Conservation (phyloP, 2,888 invertebrate species). For the Tipula vernalis region DNA sequence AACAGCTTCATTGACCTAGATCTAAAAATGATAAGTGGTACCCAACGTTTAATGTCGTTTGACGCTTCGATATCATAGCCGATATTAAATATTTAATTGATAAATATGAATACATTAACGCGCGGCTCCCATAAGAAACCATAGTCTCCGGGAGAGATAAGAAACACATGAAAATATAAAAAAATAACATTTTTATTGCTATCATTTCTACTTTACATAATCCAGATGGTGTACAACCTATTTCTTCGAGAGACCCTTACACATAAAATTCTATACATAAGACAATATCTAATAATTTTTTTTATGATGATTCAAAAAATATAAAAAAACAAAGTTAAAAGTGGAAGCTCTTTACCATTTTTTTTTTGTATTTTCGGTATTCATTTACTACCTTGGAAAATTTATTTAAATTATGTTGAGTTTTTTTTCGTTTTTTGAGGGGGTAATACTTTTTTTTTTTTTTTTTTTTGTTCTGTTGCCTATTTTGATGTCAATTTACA, state of each 20-base stretch:
- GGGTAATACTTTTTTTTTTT: background rate
- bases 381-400: background rate
- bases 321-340: background rate
- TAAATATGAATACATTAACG: background rate
- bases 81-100: background rate
- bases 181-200: background rate
- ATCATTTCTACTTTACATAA: background rate
- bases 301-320: background rate
- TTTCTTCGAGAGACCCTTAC: background rate
- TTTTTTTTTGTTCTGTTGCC: background rate
- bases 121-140: background rate
- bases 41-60: no score
- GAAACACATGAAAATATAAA: background rate
- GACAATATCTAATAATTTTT: background rate
- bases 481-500: background rate
- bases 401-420: slow-evolving; percentile 4
- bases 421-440: background rate
- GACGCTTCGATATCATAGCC: background rate
- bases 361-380: background rate
- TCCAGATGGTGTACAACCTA: background rate
- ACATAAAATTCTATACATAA: background rate
- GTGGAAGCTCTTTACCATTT: background rate
- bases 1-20: no score
- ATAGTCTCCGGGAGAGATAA: background rate
- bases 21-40: no score